Conservation (phyloP, 2,113 vertebrate genomes). For the Pardalotus punctatus region DNA sequence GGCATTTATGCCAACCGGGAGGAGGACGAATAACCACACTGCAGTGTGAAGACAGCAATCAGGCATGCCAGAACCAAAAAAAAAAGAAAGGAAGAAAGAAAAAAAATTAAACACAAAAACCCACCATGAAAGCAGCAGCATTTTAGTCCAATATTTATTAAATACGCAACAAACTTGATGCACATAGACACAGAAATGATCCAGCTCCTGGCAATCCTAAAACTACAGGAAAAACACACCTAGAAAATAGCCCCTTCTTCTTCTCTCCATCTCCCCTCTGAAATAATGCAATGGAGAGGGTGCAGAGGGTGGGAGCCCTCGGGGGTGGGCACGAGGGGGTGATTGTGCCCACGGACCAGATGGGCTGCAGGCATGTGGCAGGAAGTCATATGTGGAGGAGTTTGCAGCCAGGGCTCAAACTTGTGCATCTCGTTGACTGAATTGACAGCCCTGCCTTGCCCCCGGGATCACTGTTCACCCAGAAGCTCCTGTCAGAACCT, state of each 20-base stretch:
- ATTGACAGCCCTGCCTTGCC: neutral
- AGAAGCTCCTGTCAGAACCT: neutral
- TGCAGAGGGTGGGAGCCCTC: neutral
- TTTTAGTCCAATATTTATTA: conserved; percentile 79
- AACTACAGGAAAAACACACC: conserved; percentile 13
- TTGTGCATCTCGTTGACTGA: neutral
- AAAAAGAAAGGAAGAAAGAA: neutral
- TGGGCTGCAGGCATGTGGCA: neutral
- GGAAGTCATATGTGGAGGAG: neutral
- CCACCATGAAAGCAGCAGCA: conserved; percentile 28
- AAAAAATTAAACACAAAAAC: neutral
- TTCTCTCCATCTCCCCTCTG: neutral
- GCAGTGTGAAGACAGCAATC: conserved; percentile 10
- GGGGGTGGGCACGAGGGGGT: neutral
- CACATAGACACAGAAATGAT: conserved; percentile 62
- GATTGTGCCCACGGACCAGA: neutral
- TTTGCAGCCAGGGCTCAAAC: neutral
- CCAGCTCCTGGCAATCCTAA: conserved; percentile 28
- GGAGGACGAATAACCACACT: conserved; percentile 72
- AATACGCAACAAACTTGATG: conserved; percentile 65
- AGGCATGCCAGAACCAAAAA: conserved; percentile 48
- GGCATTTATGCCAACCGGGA: conserved; percentile 95
- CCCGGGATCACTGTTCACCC: neutral
- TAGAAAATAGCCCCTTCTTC: conserved; percentile 56
- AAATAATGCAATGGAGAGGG: conserved; percentile 47